These are phyloP conservation scores for Podocnemis expansa DNA, from an alignment of 2,113 vertebrate genomes.

Conservation along the genomic window DNA sequence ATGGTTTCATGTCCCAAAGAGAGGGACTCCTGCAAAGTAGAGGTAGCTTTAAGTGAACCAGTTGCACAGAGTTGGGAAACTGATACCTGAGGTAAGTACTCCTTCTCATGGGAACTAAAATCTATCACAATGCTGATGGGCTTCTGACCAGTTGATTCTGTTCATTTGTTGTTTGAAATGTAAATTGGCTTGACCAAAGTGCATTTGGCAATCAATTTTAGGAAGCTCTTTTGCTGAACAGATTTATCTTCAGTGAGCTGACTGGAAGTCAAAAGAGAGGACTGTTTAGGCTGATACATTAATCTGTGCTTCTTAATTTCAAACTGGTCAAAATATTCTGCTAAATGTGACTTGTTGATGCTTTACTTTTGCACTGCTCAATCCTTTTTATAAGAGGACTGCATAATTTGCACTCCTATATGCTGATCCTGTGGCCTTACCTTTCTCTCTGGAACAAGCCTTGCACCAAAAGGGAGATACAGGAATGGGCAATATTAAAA, in stretches of 20 bases:
- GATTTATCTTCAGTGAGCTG: not conserved
- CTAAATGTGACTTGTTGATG: not conserved
- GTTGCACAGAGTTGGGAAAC: conserved; percentile 75
- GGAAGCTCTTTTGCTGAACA: not conserved
- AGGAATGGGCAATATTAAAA: no score
- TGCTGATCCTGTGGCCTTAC: not conserved
- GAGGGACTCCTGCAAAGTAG: conserved; percentile 76
- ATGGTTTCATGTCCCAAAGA: conserved; percentile 46
- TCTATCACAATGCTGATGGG: not conserved
- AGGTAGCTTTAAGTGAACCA: conserved; percentile 78
- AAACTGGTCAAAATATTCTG: not conserved
- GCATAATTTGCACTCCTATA: not conserved
- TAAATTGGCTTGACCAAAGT: not conserved
- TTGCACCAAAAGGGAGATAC: not conserved
- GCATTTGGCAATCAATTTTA: accelerated
- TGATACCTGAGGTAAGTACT: conserved; percentile 66
- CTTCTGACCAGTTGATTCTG: not conserved
- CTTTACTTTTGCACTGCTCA: not conserved
- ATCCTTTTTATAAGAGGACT: not conserved
- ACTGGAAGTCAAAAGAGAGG: not conserved
- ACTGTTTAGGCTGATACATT: not conserved
- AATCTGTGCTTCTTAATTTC: not conserved
- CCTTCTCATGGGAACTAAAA: not conserved
- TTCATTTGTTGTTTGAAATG: not conserved
- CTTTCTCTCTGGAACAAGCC: not conserved